phyloP scores from a whole-genome alignment of 1,140 invertebrate species.

The Mercenaria mercenaria region DNA sequence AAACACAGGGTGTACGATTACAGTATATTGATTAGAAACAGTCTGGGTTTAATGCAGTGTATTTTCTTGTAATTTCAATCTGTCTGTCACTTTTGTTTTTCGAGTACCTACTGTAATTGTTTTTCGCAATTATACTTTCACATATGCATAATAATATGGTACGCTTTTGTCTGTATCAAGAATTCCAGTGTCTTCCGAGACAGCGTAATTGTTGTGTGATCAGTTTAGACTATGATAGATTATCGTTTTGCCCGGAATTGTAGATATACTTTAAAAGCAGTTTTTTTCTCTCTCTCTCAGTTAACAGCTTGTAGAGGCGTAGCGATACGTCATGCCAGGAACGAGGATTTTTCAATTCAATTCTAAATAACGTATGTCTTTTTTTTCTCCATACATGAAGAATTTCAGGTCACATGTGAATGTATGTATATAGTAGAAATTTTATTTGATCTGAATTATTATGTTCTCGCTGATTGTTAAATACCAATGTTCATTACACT shows the following conservation, averaged over 20 bases:
- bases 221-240: slow-evolving; percentile 21
- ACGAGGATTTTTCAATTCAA: too few species aligned
- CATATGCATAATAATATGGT: slow-evolving; percentile 36
- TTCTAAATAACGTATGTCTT: too few species aligned
- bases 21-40: slow-evolving; percentile 15
- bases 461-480: too few species aligned
- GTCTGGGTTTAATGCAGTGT: slow-evolving; percentile 45
- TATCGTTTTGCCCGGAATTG: not conserved
- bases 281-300: not conserved
- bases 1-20: slow-evolving; percentile 20
- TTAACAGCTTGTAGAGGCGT: not conserved
- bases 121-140: slow-evolving; percentile 40
- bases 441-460: too few species aligned
- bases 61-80: slow-evolving; percentile 48
- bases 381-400: too few species aligned
- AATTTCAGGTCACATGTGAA: too few species aligned
- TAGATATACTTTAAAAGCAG: slow-evolving; percentile 12
- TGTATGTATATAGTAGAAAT: too few species aligned
- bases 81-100: slow-evolving; percentile 16
- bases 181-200: not conserved
- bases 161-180: not conserved
- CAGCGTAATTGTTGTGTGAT: slow-evolving; percentile 14
- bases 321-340: too few species aligned
- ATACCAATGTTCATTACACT: too few species aligned
- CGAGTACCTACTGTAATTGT: slow-evolving; percentile 17